Evolutionary conservation across 2,797 vertebrate species (phyloP), one percentile per base, ranked within the genome.

Genomic region (Trichosurus vulpecula): DNA sequence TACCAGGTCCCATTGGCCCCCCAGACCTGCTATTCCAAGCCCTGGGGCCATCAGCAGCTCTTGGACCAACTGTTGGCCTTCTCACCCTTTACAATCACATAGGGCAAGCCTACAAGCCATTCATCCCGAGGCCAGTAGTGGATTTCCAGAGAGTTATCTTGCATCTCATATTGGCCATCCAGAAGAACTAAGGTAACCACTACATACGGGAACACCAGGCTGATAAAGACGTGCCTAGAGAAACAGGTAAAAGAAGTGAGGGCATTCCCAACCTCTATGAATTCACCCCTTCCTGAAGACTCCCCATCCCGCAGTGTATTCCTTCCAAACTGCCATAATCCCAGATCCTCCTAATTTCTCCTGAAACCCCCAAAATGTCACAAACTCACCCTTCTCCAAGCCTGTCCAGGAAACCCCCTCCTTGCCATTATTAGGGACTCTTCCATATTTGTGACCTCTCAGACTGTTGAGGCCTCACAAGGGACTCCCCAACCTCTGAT

Each of bases 201-300:
- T 94, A 96, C 98, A 0, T 99, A 99, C 0, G 99, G 99, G n/a
- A 99, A 99, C n/a, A 99, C 98, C 41, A 99, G 52, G 97, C 99
- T 99, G 91, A 99, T 99, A 96, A 99, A 98, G 91, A 99, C 98
- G 0, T 99, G 99, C 99, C 99, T 99, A 98, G 92, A 90, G 95
- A 94, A 90, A 0, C 56, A 81, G 35, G 14, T 92, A 51, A 53
- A 54, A 19, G 25, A 0, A 1, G 53, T 25, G 47, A 96, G 92
- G 29, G 52, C 0, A 0, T 47, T 53, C 52, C 51, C 11, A 52
- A 90, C 10, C 10, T 54, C 13, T 27, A 61, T 29, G 5, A 54
- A 61, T 54, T 51, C 14, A 35, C 1, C 29, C 22, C n/a, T 56
- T 61, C 22, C 16, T 41, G 31, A 52, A 52, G 52, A 29, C 12